Evolutionary conservation across 2,113 vertebrate species (phyloP), one percentile per base, ranked within the genome.

Genomic region (Oryzias javanicus): DNA sequence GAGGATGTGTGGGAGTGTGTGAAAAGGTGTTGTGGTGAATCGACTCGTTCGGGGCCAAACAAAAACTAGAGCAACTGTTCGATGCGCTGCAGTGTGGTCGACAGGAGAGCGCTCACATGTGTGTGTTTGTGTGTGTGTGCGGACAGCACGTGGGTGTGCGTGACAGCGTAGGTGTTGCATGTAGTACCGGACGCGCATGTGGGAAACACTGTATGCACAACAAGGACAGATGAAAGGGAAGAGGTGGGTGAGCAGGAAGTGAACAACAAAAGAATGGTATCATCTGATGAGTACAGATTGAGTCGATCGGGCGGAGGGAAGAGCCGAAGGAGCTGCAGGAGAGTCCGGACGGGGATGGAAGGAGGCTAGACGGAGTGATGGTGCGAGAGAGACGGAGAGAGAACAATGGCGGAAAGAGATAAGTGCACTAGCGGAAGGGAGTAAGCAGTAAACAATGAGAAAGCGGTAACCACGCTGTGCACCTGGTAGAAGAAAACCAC

Each of bases 371-470:
- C 24, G 41, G 86, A 82, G 57, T 84, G 77, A 72, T 20, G 61
- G 49, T 56, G 46, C 64, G 64, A 49, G 58, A 67, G 83, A 82
- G 69, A 68, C 44, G n/a, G 56, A 55, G 60, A 67, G 70, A 80
- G 67, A 54, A 71, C 67, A 84, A 86, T 77, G 75, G 82, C 85
- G 84, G 84, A 50, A 62, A 81, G 42, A 57, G 64, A 56, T 54
- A 63, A 53, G 18, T 70, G 76, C 76, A 74, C 80, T 75, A 90
- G 89, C 90, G 82, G 90, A 88, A 89, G 82, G 83, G 89, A 93
- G 90, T 87, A 66, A 85, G 92, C 90, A 89, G 92, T 93, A 93
- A 94, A 93, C 92, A 93, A 88, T 91, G 87, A 85, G 84, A 58
- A 89, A 88, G 49, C 20, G 35, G 82, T 90, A 94, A 93, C 93